Conservation (phyloP, 2,797 vertebrate species). For the Lutjanus campechanus region DNA sequence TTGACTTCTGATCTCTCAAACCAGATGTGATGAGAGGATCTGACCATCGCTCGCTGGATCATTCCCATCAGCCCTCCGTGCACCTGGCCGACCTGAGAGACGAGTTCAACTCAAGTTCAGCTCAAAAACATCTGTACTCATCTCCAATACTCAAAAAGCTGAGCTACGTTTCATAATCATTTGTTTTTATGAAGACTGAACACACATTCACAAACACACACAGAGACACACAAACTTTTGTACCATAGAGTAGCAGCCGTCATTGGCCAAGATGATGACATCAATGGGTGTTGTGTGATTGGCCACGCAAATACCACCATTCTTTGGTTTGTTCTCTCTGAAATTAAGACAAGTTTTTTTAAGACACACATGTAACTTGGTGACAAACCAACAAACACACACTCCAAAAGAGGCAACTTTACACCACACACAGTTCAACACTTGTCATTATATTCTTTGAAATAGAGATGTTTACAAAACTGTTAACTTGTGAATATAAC, state of each 20-base stretch:
- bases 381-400: not conserved
- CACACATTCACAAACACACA: not conserved
- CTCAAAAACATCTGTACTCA: not conserved
- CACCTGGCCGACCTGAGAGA: slow-evolving; percentile 90
- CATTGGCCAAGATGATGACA: slow-evolving; percentile 94
- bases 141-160: not conserved
- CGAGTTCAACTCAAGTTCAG: slow-evolving; percentile 15
- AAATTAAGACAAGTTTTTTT: slow-evolving; percentile 4
- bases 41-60: slow-evolving; percentile 94
- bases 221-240: slow-evolving; percentile 2
- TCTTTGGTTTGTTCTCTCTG: slow-evolving; percentile 93
- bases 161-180: not conserved
- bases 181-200: not conserved
- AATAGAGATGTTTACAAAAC: not conserved
- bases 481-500: not conserved
- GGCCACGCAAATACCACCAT: slow-evolving; percentile 94
- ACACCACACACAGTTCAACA: not conserved
- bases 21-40: slow-evolving; percentile 93
- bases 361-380: not conserved
- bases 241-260: slow-evolving; percentile 95
- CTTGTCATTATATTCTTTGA: not conserved
- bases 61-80: slow-evolving; percentile 93
- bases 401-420: not conserved
- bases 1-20: slow-evolving; percentile 95
- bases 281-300: slow-evolving; percentile 96